Base-by-base conservation (phyloP, 2,113 vertebrate genomes). In the Neomonachus schauinslandi region DNA sequence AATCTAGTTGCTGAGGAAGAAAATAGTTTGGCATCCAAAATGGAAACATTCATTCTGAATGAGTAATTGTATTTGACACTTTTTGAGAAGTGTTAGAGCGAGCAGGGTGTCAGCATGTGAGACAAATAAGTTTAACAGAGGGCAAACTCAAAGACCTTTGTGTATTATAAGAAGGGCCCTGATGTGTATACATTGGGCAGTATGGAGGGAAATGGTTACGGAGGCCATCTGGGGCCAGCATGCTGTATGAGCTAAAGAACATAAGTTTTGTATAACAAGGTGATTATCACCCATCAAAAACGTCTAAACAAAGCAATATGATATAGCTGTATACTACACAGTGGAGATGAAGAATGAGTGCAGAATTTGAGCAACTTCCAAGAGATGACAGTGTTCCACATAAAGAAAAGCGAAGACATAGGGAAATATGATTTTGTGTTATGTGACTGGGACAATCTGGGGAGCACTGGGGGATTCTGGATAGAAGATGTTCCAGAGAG, bases 321-420 rank as follows among this genome's bases (percentile, higher is more conserved):
- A 69, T 33, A 16, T 22, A 49, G 2, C 19, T 1, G 4, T 5
- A 13, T 5, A 36, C 16, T 10, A 10, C 3, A 12, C 36, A 26
- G 14, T 24, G 3, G 49, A 18, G 24, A 61, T 5, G 49, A 24
- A 55, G 26, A 87, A 33, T 24, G 63, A 16, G 28, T 8, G 3
- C 3, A 71, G 81, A 26, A 49, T 93, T 46, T 76, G 49, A 80
- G 39, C 28, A 67, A n/a, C 46, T 42, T 55, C 26, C 65, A 51
- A 36, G 51, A 57, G 49, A 57, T 21, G 69, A 88, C 16, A 82
- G 55, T 22, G 13, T 49, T 67, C n/a, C 10, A 16, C 1, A 6
- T 31, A 33, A 53, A 71, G 11, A 57, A 57, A 69, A 14, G 28
- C 13, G 28, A 53, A 53, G n/a, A 51, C 16, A 28, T 2, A 49